These are phyloP conservation scores for Drosophila busckii DNA, from an alignment of 1,140 invertebrate species.

Conservation along the genomic window DNA sequence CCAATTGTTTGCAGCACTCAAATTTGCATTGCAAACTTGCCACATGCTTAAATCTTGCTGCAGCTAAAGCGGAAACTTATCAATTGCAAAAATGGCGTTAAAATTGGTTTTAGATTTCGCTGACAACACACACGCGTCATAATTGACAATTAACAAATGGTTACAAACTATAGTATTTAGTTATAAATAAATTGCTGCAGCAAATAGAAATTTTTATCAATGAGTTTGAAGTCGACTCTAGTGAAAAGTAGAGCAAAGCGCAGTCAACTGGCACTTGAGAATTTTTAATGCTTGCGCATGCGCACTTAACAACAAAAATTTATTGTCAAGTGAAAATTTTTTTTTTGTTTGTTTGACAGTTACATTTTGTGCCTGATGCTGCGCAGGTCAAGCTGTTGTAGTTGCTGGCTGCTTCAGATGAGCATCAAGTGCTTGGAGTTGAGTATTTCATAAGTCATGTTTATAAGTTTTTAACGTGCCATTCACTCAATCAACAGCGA, in stretches of 20 bases:
- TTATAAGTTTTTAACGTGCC: conserved; percentile 74
- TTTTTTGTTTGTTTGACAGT: conserved; percentile 61
- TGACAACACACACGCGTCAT: conserved; percentile 47
- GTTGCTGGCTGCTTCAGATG: conserved; percentile 39
- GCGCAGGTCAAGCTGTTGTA: conserved; percentile 31
- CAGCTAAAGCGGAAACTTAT: conserved; percentile 51
- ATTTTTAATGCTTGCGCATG: conserved; percentile 63
- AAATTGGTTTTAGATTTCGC: conserved; percentile 60
- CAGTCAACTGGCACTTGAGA: conserved; percentile 65
- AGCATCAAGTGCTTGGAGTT: conserved; percentile 41
- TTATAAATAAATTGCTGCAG: conserved; percentile 24
- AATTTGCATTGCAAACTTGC: conserved; percentile 51
- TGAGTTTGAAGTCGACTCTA: conserved; percentile 37
- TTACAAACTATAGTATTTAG: conserved; percentile 42
- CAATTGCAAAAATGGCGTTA: conserved; percentile 68
- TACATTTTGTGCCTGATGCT: conserved; percentile 43
- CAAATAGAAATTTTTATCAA: conserved; percentile 34
- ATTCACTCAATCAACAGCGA: conserved; percentile 68
- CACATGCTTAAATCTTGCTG: conserved; percentile 36
- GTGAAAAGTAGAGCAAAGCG: conserved; percentile 62
- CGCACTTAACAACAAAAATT: conserved; percentile 58
- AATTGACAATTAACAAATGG: conserved; percentile 55
- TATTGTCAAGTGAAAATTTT: conserved; percentile 71
- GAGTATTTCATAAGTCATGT: conserved; percentile 76
- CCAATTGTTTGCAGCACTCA: conserved; percentile 25